Evolutionary conservation across 2,888 invertebrate species (phyloP).

Genomic region (Neoaliturus tenellus): DNA sequence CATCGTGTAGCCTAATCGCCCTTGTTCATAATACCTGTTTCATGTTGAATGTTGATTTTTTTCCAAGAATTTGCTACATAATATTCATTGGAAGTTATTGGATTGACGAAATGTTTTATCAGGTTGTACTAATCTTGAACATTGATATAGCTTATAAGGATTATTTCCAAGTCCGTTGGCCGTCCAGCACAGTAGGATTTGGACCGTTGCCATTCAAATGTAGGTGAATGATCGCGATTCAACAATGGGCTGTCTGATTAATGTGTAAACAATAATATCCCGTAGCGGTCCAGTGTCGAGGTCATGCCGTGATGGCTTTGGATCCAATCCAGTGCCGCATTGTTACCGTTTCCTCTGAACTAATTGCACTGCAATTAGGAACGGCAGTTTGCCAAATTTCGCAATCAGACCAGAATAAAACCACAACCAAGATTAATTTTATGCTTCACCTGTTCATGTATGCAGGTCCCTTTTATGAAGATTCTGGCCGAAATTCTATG

Average conservation of each 20-base stretch:
- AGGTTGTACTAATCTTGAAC: no score
- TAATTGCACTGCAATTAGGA: neutral
- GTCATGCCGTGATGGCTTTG: neutral
- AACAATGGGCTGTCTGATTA: neutral
- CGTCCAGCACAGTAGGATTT: no score
- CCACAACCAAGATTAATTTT: neutral
- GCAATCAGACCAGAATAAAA: neutral
- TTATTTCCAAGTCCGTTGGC: no score
- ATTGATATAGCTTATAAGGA: no score
- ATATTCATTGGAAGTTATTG: no score
- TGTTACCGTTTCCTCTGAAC: neutral
- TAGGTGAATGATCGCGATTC: neutral
- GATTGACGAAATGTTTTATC: no score
- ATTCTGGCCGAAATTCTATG: no score
- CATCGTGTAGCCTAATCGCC: no score
- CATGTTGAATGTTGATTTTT: no score
- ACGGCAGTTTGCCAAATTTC: neutral
- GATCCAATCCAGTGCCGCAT: neutral
- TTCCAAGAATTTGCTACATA: no score
- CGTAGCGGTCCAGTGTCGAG: neutral
- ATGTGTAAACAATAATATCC: constrained; percentile 28
- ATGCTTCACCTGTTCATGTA: constrained; percentile 2
- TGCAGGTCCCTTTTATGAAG: no score
- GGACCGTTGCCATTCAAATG: neutral
- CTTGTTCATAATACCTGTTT: no score